These are phyloP conservation scores for Coenobita brevimanus DNA, from an alignment of 1,140 invertebrate species.

Conservation along the genomic window DNA sequence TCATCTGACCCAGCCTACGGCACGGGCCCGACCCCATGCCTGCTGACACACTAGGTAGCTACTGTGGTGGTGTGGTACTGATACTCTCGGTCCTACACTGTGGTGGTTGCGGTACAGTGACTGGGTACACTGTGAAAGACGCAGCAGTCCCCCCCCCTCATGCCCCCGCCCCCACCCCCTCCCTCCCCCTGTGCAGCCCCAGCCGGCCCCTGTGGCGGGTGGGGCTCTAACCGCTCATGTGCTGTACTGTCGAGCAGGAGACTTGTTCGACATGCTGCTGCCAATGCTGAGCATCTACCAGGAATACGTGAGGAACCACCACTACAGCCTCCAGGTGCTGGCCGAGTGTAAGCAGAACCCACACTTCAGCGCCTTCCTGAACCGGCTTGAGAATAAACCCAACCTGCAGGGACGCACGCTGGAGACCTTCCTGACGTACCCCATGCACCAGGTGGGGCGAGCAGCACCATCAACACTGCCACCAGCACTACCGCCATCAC, in stretches of 20 bases:
- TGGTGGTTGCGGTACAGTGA: no score
- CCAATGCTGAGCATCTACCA: constrained; percentile 96
- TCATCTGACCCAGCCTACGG: background rate
- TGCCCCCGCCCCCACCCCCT: constrained; percentile 7
- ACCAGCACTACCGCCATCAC: no score
- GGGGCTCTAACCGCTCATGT: constrained; percentile 52
- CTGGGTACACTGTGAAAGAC: no score
- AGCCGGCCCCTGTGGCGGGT: background rate
- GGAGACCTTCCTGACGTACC: constrained; percentile 94
- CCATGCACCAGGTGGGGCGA: constrained; percentile 95
- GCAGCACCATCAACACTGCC: no score
- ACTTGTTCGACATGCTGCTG: constrained; percentile 94
- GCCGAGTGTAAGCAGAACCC: constrained; percentile 93
- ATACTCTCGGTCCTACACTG: no score
- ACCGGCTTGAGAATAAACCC: constrained; percentile 89
- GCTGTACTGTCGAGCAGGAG: constrained; percentile 78
- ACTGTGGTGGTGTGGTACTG: no score
- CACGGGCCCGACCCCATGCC: background rate
- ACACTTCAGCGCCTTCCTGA: constrained; percentile 86
- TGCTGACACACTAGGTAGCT: no score
- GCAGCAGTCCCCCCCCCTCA: constrained; percentile 14
- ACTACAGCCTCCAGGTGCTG: constrained; percentile 93
- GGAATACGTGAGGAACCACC: constrained; percentile 95
- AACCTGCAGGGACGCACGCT: constrained; percentile 88
- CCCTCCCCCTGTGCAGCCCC: background rate